phyloP scores from a whole-genome alignment of 2,797 vertebrate genomes.

The Girardinus metallicus region DNA sequence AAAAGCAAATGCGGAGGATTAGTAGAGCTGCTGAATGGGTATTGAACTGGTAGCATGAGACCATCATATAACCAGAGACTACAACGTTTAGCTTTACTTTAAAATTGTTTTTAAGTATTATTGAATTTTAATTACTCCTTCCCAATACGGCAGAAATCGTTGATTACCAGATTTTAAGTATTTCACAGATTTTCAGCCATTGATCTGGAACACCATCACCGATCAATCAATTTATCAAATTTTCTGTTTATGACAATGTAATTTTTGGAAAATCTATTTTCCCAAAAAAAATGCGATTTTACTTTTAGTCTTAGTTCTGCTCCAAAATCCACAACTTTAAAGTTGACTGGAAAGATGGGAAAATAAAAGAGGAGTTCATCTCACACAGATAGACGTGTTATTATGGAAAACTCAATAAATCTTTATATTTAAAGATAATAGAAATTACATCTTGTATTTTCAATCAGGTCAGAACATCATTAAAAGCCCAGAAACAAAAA shows the following conservation, averaged over 20 bases:
- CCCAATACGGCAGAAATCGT: not conserved
- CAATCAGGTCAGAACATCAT: not conserved
- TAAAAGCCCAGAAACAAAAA: not conserved
- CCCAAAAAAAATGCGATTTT: not conserved
- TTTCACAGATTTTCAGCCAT: not conserved
- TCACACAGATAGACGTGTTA: not conserved
- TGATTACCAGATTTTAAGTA: not conserved
- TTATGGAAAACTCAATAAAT: not conserved
- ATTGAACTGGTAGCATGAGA: too few species aligned
- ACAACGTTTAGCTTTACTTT: not conserved
- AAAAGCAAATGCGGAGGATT: not conserved
- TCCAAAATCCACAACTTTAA: not conserved
- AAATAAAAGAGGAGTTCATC: not conserved
- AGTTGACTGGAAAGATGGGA: too few species aligned
- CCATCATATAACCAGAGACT: too few species aligned
- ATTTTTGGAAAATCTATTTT: not conserved
- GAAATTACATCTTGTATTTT: not conserved
- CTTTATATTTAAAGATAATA: not conserved
- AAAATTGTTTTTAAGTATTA: not conserved
- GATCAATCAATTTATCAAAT: not conserved
- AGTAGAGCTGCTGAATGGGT: not conserved
- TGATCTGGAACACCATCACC: not conserved
- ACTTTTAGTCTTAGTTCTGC: not conserved
- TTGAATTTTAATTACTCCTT: not conserved
- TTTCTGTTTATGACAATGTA: not conserved